Conservation (phyloP, 2,888 invertebrate genomes). For the Sericinus montela region DNA sequence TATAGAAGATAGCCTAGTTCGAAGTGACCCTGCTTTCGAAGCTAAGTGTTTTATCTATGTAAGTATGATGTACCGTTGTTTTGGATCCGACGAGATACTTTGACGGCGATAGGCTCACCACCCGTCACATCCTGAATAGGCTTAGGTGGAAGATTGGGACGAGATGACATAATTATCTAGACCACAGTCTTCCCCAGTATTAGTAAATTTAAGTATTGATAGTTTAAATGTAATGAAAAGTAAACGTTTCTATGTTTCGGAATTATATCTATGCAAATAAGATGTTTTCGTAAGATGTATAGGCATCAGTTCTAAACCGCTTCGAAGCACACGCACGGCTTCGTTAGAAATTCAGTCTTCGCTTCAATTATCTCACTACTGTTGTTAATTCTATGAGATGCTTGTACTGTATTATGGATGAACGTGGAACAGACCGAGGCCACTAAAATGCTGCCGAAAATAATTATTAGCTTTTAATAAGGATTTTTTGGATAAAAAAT, state of each 20-base stretch:
- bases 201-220: neutral
- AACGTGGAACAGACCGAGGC: neutral
- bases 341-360: conserved; percentile 20
- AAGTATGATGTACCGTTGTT: too few relatives aligned
- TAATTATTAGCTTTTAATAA: too few relatives aligned
- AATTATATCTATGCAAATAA: neutral
- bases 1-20: too few relatives aligned
- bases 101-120: too few relatives aligned
- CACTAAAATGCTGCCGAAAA: neutral
- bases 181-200: too few relatives aligned
- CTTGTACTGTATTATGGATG: conserved; percentile 1
- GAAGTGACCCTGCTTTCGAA: too few relatives aligned
- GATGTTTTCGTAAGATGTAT: neutral
- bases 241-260: neutral
- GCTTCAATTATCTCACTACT: conserved; percentile 23
- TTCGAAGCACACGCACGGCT: neutral
- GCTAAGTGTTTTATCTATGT: too few relatives aligned
- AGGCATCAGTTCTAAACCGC: neutral
- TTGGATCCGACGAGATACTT: too few relatives aligned
- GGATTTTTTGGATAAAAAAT: too few relatives aligned
- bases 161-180: too few relatives aligned
- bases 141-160: too few relatives aligned
- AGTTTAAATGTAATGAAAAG: neutral
- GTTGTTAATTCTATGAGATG: conserved; percentile 16
- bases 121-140: too few relatives aligned